Conservation (phyloP, 2,888 invertebrate genomes). For the Nowickia ferox region DNA sequence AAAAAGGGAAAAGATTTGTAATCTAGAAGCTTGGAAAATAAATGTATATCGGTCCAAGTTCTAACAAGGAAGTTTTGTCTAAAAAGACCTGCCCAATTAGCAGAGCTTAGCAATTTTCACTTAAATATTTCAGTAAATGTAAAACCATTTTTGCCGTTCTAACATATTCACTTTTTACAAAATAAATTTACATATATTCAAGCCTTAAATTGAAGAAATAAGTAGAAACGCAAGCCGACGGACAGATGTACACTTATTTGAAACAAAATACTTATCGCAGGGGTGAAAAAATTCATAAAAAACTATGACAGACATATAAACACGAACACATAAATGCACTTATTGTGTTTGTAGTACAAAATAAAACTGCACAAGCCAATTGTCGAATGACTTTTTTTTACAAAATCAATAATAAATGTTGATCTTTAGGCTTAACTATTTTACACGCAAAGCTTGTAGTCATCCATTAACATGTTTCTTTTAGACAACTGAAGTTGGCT, state of each 20-base stretch:
- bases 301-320: slow-evolving; percentile 15
- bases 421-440: background rate
- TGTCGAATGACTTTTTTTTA: background rate
- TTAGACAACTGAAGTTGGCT: background rate
- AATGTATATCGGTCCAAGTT: too few species aligned
- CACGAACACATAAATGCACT: background rate
- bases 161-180: too few species aligned
- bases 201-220: too few species aligned
- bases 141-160: too few species aligned
- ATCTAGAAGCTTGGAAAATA: too few species aligned
- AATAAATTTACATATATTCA: too few species aligned
- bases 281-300: background rate
- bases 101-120: too few species aligned
- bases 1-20: too few species aligned
- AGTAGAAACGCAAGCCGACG: too few species aligned
- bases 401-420: slow-evolving; percentile 28
- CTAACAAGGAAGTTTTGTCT: too few species aligned
- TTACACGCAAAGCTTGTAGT: slow-evolving; percentile 16
- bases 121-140: too few species aligned
- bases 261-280: slow-evolving; percentile 8
- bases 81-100: too few species aligned
- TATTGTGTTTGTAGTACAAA: background rate
- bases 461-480: slow-evolving; percentile 29
- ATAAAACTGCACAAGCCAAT: slow-evolving; percentile 3
- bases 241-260: slow-evolving; percentile 3